phyloP scores from a whole-genome alignment of 2,888 invertebrate genomes.

The Drosophila niveifrons region DNA sequence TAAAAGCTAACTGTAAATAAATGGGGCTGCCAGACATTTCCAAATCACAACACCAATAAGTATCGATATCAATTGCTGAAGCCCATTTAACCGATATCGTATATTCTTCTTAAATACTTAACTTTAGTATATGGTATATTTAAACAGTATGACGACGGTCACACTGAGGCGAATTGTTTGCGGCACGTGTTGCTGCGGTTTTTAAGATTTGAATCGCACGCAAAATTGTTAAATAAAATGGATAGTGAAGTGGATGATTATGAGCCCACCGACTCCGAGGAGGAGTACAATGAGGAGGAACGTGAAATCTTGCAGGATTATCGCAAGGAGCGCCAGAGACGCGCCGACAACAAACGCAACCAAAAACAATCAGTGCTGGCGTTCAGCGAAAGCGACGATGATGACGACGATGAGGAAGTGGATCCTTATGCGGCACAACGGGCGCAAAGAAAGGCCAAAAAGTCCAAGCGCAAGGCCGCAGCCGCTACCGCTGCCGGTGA shows the following conservation, averaged over 20 bases:
- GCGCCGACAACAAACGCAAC: constrained; percentile 85
- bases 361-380: constrained; percentile 89
- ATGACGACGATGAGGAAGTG: constrained; percentile 40
- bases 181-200: constrained; percentile 47
- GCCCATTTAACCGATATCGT: too few species aligned
- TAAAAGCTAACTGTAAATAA: constrained; percentile 1
- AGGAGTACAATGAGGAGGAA: constrained; percentile 90
- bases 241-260: constrained; percentile 86
- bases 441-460: constrained; percentile 86
- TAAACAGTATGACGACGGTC: background rate
- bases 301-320: constrained; percentile 88
- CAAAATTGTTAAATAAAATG: constrained; percentile 34
- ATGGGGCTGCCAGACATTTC: background rate
- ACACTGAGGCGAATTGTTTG: constrained; percentile 29
- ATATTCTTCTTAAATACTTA: too few species aligned
- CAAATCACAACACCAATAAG: background rate
- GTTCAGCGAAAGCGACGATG: constrained; percentile 86
- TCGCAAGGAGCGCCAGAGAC: constrained; percentile 85
- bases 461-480: background rate
- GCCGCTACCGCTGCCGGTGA: background rate
- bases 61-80: background rate
- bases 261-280: constrained; percentile 90
- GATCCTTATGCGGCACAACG: constrained; percentile 71
- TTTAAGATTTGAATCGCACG: too few species aligned
- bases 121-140: background rate